Evolutionary conservation across 2,113 vertebrate genomes (phyloP).

Genomic region (Lynx canadensis): DNA sequence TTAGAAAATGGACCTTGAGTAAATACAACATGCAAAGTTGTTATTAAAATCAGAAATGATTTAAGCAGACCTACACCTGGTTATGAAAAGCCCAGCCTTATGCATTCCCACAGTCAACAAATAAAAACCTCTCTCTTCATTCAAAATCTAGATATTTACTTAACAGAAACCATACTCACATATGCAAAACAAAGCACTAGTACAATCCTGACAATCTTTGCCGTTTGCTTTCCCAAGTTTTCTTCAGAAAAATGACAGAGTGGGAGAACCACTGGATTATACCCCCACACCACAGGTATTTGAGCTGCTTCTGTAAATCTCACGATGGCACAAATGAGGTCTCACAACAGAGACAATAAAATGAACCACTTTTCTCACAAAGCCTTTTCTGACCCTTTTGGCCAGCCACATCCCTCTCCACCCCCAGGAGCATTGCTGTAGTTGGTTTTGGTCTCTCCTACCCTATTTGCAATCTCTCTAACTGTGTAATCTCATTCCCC

Average conservation of each 20-base stretch:
- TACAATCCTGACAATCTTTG: neutral
- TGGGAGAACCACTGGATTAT: neutral
- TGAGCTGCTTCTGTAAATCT: neutral
- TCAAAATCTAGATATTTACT: neutral
- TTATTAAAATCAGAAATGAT: neutral
- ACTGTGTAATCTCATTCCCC: neutral
- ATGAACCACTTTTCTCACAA: neutral
- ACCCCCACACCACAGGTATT: neutral
- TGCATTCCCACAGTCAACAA: neutral
- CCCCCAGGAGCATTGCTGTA: accelerated
- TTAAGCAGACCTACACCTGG: neutral
- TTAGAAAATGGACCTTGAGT: neutral
- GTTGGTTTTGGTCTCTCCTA: neutral
- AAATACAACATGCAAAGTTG: neutral
- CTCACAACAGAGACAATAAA: neutral
- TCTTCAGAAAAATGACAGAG: conserved; percentile 37
- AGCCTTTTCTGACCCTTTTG: neutral
- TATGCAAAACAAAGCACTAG: neutral
- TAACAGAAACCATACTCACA: neutral
- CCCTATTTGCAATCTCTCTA: neutral
- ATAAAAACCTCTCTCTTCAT: neutral
- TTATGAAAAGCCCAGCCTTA: neutral
- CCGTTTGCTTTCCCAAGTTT: neutral
- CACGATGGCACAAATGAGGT: neutral
- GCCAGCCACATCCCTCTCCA: neutral